Evolutionary conservation across 2,888 invertebrate genomes (phyloP).

Genomic region (Spicauda simplicius): DNA sequence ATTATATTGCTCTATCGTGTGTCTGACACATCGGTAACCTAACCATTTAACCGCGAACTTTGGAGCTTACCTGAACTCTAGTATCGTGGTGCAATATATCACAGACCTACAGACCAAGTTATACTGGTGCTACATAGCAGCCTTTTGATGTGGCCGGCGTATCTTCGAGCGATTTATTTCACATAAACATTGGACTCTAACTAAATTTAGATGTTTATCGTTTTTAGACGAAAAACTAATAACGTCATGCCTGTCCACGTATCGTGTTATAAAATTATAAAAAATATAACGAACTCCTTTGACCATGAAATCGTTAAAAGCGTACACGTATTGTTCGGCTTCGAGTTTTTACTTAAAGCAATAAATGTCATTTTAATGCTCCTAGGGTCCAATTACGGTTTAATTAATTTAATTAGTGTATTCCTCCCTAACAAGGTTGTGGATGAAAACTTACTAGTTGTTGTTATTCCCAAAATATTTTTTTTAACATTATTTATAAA

Average conservation of each 20-base stretch:
- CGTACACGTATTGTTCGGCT: constrained; percentile 24
- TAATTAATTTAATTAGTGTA: constrained; percentile 26
- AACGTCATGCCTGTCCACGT: constrained; percentile 61
- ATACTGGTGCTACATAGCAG: constrained; percentile 46
- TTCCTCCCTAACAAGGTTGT: constrained; percentile 8
- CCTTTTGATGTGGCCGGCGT: constrained; percentile 69
- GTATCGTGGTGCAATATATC: constrained; percentile 29
- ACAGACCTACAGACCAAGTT: constrained; percentile 51
- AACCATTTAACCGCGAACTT: constrained; percentile 9
- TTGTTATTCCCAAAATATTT: no score
- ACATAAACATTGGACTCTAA: constrained; percentile 69
- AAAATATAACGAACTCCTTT: constrained; percentile 41
- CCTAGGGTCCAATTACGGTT: constrained; percentile 15
- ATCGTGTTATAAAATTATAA: constrained; percentile 32
- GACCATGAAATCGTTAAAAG: constrained; percentile 43
- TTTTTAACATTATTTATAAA: no score
- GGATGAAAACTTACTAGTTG: no score
- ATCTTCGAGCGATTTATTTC: constrained; percentile 69
- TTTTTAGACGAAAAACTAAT: constrained; percentile 75
- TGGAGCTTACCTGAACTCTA: constrained; percentile 8
- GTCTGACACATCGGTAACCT: constrained; percentile 55
- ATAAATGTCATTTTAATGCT: constrained; percentile 35
- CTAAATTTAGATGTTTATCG: constrained; percentile 79
- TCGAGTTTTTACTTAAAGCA: constrained; percentile 27
- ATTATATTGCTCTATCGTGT: background rate